phyloP scores from a whole-genome alignment of 2,888 invertebrate species.

The Ochropleura plecta region DNA sequence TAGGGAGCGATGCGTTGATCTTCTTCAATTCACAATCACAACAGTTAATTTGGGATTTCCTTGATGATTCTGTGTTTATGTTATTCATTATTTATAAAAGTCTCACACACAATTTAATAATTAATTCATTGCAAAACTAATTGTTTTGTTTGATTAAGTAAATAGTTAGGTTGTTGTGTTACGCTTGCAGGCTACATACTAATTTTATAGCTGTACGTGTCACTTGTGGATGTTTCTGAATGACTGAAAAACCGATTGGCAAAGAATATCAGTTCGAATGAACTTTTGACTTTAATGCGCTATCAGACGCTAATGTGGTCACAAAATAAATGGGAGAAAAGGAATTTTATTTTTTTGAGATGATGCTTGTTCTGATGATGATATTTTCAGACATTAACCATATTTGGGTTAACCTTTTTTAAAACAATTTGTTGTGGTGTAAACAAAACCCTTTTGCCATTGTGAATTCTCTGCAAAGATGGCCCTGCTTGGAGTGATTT shows the following conservation, averaged over 20 bases:
- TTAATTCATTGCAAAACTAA: neutral
- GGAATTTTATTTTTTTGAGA: neutral
- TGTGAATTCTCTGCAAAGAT: neutral
- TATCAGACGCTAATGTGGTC: slow-evolving; percentile 15
- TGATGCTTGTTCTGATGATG: neutral
- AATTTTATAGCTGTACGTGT: neutral
- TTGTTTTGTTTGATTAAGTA: neutral
- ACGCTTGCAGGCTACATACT: neutral
- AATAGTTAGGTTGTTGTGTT: neutral
- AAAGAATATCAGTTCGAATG: slow-evolving; percentile 9
- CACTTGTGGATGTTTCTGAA: neutral
- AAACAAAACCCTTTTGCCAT: neutral
- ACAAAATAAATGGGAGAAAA: neutral
- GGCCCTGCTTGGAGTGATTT: neutral
- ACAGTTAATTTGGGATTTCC: slow-evolving; percentile 48
- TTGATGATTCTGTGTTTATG: slow-evolving; percentile 23
- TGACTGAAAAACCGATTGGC: neutral
- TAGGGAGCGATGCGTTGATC: slow-evolving; percentile 58
- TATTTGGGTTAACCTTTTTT: neutral
- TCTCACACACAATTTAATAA: neutral
- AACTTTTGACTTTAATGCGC: neutral
- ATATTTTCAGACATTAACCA: neutral
- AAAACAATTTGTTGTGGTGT: too few relatives aligned
- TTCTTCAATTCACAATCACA: slow-evolving; percentile 45
- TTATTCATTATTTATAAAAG: slow-evolving; percentile 35